phyloP scores from a whole-genome alignment of 2,113 vertebrate genomes.

The Pollachius pollachius region DNA sequence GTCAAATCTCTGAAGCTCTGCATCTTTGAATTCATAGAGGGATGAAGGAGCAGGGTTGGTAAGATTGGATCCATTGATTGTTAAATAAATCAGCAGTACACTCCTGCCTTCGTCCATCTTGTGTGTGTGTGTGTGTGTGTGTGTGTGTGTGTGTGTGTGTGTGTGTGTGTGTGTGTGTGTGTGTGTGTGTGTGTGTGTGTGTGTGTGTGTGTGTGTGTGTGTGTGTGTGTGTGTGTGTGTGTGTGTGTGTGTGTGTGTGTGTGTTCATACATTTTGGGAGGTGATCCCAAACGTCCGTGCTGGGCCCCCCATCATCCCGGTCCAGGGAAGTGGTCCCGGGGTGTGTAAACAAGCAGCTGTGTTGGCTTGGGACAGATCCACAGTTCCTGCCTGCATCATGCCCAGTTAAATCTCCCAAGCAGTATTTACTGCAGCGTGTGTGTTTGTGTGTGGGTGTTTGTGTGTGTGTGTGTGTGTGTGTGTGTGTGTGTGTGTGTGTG shows the following conservation, averaged over 20 bases:
- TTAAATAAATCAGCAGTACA: no score
- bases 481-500: conserved; percentile 17
- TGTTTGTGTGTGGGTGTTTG: conserved; percentile 6
- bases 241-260: no score
- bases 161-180: no score
- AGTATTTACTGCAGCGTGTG: conserved; percentile 66
- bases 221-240: conserved; percentile 4
- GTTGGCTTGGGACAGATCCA: conserved; percentile 57
- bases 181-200: conserved; percentile 4
- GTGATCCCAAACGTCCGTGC: background rate
- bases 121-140: conserved; percentile 3
- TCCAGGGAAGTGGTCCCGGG: conserved; percentile 45
- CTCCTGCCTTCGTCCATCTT: background rate
- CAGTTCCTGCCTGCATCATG: conserved; percentile 65
- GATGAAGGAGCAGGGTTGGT: no score
- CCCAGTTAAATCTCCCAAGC: conserved; percentile 69
- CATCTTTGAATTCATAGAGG: no score
- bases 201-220: background rate
- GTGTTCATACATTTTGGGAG: conserved; percentile 38
- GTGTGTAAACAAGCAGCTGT: conserved; percentile 70
- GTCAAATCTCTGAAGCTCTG: no score
- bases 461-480: background rate
- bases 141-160: no score
- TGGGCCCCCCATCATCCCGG: conserved; percentile 19
- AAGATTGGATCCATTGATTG: no score